Evolutionary conservation across 2,888 invertebrate species (phyloP), one percentile per base, ranked within the genome.

Genomic region (Troides oblongomaculatus): DNA sequence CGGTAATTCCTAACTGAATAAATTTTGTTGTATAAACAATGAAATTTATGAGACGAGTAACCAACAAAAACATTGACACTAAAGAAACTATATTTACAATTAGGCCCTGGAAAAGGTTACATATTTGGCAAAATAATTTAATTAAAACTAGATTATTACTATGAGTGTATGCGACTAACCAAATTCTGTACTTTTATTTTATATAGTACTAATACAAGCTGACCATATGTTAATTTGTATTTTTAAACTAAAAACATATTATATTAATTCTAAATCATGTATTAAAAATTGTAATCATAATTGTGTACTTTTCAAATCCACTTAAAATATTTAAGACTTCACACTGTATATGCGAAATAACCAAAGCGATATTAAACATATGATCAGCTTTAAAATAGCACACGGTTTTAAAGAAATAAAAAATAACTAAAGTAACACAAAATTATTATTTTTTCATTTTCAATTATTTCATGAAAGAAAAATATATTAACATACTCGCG

Each of bases 61-160:
- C 77, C 77, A 73, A 80, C 78, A 76, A 64, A 72, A 74, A 71
- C 72, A 74, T 82, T 78, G 79, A 76, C 74, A 78, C 82, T 81
- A 83, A 78, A 75, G 43, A 77, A 79, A 75, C 80, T 84, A 84
- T 89, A 91, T 92, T 87, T 91, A 92, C 91, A 92, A 79, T 79
- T 75, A 80, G 78, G 80, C 73, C 78, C 79, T 81, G 76, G 81
- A 82, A 81, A 77, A 82, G 81, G 81, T 83, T 86, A 87, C 77
- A 84, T 85, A 88, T 89, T 89, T 90, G 87, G 88, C 86, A 87
- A 89, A 90, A 90, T 90, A 90, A 90, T 87, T 90, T 89, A 89
- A 84, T 81, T 79, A 79, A 74, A 79, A 72, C 80, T 84, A 84
- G 79, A 76, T 80, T 76, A 75, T 80, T 78, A 78, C 79, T 80